phyloP scores from a whole-genome alignment of 2,797 vertebrate genomes.

The Sus cebifrons region DNA sequence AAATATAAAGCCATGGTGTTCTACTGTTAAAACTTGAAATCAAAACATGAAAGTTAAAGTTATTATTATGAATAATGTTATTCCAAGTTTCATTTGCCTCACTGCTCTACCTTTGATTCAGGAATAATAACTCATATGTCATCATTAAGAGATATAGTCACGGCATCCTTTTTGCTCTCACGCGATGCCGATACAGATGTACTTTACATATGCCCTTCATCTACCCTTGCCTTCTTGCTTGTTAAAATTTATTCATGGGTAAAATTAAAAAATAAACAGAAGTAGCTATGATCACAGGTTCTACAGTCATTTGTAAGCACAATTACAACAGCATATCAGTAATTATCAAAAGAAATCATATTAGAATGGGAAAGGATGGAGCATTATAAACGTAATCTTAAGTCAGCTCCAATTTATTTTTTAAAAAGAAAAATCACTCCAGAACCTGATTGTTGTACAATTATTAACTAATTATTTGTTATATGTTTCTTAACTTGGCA shows the following conservation, averaged over 20 bases:
- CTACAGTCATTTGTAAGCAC: slow-evolving; percentile 70
- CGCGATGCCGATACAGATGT: background rate
- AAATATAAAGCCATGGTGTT: slow-evolving; percentile 32
- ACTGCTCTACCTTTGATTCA: slow-evolving; percentile 3
- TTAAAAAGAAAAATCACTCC: background rate
- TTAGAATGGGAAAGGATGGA: background rate
- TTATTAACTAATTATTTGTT: slow-evolving; percentile 45
- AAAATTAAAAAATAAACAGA: slow-evolving; percentile 79
- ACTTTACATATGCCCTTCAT: slow-evolving; percentile 42
- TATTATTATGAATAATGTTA: background rate
- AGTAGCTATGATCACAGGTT: slow-evolving; percentile 66
- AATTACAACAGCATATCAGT: slow-evolving; percentile 21
- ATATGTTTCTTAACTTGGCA: background rate
- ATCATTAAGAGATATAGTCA: background rate
- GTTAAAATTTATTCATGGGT: slow-evolving; percentile 70
- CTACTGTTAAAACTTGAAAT: slow-evolving; percentile 57
- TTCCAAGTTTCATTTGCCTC: background rate
- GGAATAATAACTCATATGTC: background rate
- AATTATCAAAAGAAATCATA: slow-evolving; percentile 69
- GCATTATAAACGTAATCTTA: slow-evolving; percentile 45
- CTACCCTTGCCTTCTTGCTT: slow-evolving; percentile 64
- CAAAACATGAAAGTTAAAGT: background rate
- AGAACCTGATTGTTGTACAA: slow-evolving; percentile 50
- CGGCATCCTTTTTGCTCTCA: background rate
- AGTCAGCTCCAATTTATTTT: slow-evolving; percentile 39